Evolutionary conservation across 23 tunicate genomes (phyloP).

Genomic region (Aplidium turbinatum): DNA sequence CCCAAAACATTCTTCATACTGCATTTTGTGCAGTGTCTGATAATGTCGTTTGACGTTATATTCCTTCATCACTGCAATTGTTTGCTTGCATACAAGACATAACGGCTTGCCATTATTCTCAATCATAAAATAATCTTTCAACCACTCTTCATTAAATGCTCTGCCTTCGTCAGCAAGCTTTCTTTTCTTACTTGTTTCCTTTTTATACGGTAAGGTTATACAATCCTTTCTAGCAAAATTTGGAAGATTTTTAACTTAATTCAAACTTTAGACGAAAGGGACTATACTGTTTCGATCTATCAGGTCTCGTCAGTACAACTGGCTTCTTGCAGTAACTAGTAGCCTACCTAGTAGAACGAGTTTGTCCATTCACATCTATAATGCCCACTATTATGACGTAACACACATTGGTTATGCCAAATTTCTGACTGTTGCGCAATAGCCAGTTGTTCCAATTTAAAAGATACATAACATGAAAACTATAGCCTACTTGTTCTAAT

Average conservation of each 20-base stretch:
- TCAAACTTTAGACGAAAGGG: too few relatives aligned
- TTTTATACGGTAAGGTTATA: constrained; percentile 10
- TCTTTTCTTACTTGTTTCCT: constrained; percentile 27
- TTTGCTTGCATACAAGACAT: constrained; percentile 56
- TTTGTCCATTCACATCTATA: too few relatives aligned
- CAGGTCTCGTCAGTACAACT: too few relatives aligned
- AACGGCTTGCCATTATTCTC: constrained; percentile 45
- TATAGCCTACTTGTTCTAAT: too few relatives aligned
- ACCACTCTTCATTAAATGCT: constrained; percentile 35
- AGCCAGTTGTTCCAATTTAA: too few relatives aligned
- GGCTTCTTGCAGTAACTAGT: too few relatives aligned
- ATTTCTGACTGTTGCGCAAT: too few relatives aligned
- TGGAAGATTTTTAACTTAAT: constrained; percentile 20
- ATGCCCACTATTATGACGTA: too few relatives aligned
- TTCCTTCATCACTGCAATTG: constrained; percentile 64
- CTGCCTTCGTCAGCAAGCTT: constrained; percentile 36
- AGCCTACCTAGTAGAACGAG: too few relatives aligned
- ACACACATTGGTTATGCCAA: too few relatives aligned
- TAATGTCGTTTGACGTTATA: constrained; percentile 71
- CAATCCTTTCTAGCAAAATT: constrained; percentile 6
- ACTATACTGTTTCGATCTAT: too few relatives aligned
- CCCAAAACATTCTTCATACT: constrained; percentile 45
- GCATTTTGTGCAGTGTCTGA: constrained; percentile 58
- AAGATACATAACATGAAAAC: too few relatives aligned
- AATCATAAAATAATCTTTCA: constrained; percentile 38